Evolutionary conservation across 35 echinoderm and acorn worm genomes (phyloP), one percentile per base, ranked within the genome.

Genomic region (Ptychodera flava): DNA sequence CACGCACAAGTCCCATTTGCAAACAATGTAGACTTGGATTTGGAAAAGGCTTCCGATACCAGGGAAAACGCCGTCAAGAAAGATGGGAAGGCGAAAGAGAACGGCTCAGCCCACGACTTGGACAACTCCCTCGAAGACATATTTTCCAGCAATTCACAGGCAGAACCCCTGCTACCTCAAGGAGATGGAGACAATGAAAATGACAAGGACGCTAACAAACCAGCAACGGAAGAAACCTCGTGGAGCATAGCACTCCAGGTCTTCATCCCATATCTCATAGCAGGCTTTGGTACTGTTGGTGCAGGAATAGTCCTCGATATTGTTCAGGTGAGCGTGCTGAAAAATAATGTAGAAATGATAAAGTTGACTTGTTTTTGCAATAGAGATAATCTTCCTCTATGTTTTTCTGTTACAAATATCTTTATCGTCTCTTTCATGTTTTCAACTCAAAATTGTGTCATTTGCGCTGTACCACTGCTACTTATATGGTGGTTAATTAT

Each of bases 271-370:
- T 97, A 89, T 88, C 81, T 97, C 16, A 97, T 97, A n/a, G 95
- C 95, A 82, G 95, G 95, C 1, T 97, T 93, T 53, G 95, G 95
- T 15, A 97, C 95, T 28, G 95, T 97, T 31, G 92, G 86, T 31
- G 95, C 95, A 14, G 95, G 95, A 31, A 81, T 97, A 28, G 95
- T 97, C 22, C 78, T 97, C 28, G 95, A 97, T 88, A 82, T 91
- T 77, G 95, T 97, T 1, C 95, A 97, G 95, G 95, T 97, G 83
- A 29, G 92, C 76, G 22, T n/a, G n/a, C n/a, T 30, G 77, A 22
- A 2, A 33, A 33, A 0, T 78, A 31, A 32, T 30, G 1, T 29
- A 16, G 15, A 35, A 28, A 79, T 86, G 16, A 32, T 36, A 16
- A 15, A 80, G n/a, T 16, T 29, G 53, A 1, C 34, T 80, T 0